Base-by-base conservation (phyloP, 2,888 invertebrate species). In the Spisula subtruncata region DNA sequence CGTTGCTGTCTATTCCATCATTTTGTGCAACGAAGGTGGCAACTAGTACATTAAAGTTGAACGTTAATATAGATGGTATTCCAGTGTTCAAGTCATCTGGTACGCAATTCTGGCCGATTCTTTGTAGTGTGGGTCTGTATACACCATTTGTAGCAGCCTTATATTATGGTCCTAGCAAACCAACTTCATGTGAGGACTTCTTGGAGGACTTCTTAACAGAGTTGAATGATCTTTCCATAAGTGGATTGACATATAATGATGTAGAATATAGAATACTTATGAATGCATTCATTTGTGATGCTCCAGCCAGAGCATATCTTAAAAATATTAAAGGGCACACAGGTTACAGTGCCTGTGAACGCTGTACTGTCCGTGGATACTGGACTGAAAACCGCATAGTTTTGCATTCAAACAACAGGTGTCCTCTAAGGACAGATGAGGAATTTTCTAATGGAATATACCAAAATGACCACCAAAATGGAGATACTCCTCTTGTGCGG, bases 61-160 rank as follows among this genome's bases (percentile, higher is more conserved):
- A 90, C n/a, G 35, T 90, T 48, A 90, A 89, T 81, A 89, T 88
- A 82, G 89, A 91, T 89, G 90, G 90, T 16, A 56, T 91, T 14
- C 92, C 90, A 16, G 71, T 92, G 8, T 91, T 86, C 29, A 91
- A 91, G 32, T 88, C 89, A 82, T 54, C 86, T 0, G 86, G 48
- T 66, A 51, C 54, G 0, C 83, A 88, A 25, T 86, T 90, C 32
- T 92, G 90, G 92, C 92, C 91, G 32, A 92, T 91, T 18, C 16
- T 87, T 32, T 29, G 75, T 10, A 29, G 82, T 10, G 75, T 75
- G 4, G 32, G 35, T 46, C 20, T 20, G 25, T 60, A 83, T 48
- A 85, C 35, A 16, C 90, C 89, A 41, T 92, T 93, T 88, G 71
- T 91, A 29, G 81, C 91, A 46, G 86, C 91, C 10, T n/a, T 92